Evolutionary conservation across 2,113 vertebrate species (phyloP), one percentile per base, ranked within the genome.

Genomic region (Perccottus glenii): DNA sequence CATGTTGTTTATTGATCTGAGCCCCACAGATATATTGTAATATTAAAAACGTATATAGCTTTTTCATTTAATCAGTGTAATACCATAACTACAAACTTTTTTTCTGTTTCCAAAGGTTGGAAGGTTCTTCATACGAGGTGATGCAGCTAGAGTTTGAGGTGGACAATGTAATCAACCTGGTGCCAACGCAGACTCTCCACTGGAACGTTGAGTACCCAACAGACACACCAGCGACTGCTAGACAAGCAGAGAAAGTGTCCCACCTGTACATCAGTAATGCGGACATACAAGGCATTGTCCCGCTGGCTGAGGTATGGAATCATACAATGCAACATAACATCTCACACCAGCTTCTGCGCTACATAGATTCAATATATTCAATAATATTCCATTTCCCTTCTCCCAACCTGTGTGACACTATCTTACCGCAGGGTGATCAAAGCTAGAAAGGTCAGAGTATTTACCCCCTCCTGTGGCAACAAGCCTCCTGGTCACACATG

Each of bases 91-190:
- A 36, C n/a, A 35, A 36, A 5, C 6, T 44, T 50, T 45, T 4
- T 61, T 10, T 67, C 6, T 72, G n/a, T 67, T 5, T 52, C 60
- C 57, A 14, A n/a, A 98, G 96, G 73, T 79, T 80, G 52, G 95
- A 96, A 7, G 90, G 74, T 10, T 85, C 93, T 11, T 90, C 93
- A 36, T 94, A 95, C 0, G 96, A 98, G 88, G 93, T 98, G 91
- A 90, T 98, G 90, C 95, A 96, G 86, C 92, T 98, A 87, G 96
- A 97, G 64, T 96, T 98, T 6, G 95, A 97, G 77, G 82, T 96
- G 0, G 95, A 95, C 85, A 97, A 96, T 33, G 86, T 92, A 33
- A 96, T 96, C 58, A 92, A 89, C 67, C 87, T 92, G 85, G 93
- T 93, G 0, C 93, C 95, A 1, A 94, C 94, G 3, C 96, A 97